These are phyloP conservation scores for Zenarchopterus dispar DNA, from an alignment of 2,797 vertebrate genomes.

Conservation along the genomic window DNA sequence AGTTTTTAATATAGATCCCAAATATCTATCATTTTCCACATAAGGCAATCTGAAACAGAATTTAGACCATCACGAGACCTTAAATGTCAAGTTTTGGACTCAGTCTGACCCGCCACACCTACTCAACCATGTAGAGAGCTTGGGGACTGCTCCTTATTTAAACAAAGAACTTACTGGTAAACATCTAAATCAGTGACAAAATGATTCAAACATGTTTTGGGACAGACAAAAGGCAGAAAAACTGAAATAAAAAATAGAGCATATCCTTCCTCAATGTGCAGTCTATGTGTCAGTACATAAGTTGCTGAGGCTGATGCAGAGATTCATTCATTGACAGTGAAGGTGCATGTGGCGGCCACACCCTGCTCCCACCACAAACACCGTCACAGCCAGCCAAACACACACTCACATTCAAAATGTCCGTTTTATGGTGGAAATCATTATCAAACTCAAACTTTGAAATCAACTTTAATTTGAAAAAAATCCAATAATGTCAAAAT, in stretches of 20 bases:
- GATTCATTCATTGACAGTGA: slow-evolving; percentile 64
- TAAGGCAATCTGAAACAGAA: neutral
- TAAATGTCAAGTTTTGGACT: neutral
- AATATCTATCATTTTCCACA: neutral
- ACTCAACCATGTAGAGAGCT: neutral
- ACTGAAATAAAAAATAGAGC: neutral
- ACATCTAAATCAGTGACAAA: neutral
- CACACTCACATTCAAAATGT: neutral
- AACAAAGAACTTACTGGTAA: neutral
- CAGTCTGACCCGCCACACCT: slow-evolving; percentile 4
- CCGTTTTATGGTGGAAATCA: neutral
- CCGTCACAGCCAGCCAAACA: neutral
- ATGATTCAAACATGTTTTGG: neutral
- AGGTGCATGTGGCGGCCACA: slow-evolving; percentile 74
- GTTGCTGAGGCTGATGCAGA: slow-evolving; percentile 20
- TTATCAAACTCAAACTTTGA: neutral
- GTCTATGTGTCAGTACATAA: neutral
- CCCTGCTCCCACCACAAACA: slow-evolving; percentile 55
- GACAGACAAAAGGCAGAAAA: neutral
- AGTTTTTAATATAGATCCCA: slow-evolving; percentile 1
- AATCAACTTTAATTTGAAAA: too few relatives aligned
- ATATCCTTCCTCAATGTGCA: neutral
- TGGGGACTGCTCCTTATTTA: neutral
- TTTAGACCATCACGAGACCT: neutral
- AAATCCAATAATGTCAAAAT: too few relatives aligned